A percentile compares a stretch with the other conserved stretches of the same genome.
Conservation (phyloP, 2,888 invertebrate genomes). For the Conchocele bisecta region DNA sequence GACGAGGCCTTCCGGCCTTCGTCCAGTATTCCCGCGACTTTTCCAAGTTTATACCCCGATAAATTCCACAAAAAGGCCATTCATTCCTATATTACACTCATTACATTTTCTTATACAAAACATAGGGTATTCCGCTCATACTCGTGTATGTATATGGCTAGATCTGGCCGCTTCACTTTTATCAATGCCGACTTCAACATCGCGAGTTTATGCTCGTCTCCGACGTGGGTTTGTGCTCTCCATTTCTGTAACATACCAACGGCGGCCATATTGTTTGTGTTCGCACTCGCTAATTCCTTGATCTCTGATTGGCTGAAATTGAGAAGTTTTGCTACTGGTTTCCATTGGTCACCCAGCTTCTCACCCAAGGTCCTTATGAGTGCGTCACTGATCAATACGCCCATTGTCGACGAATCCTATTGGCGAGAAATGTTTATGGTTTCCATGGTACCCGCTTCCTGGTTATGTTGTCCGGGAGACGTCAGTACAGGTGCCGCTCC, state of each 20-base stretch:
- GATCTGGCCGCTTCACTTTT: conserved; percentile 28
- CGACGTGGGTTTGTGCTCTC: conserved; percentile 12
- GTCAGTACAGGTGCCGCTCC: too few relatives aligned
- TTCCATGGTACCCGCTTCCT: too few relatives aligned
- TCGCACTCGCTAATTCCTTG: conserved; percentile 23
- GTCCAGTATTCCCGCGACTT: too few relatives aligned
- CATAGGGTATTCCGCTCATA: conserved; percentile 25
- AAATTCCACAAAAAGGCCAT: too few relatives aligned
- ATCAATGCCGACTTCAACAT: conserved; percentile 25
- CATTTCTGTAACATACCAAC: conserved; percentile 26
- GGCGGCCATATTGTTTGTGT: conserved; percentile 19
- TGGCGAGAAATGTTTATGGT: too few relatives aligned
- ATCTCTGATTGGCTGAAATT: conserved; percentile 33
- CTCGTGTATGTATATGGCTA: conserved; percentile 18
- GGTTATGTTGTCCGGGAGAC: too few relatives aligned
- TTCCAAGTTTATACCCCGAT: too few relatives aligned
- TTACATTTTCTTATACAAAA: conserved; percentile 30
- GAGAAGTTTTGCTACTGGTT: conserved; percentile 27
- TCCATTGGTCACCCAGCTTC: conserved; percentile 33
- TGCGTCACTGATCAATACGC: conserved; percentile 10
- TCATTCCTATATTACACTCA: too few relatives aligned
- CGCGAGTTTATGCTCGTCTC: conserved; percentile 39
- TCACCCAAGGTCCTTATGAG: conserved; percentile 26
- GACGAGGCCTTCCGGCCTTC: too few relatives aligned
- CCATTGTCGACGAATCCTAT: background rate